phyloP scores from a whole-genome alignment of 2,113 vertebrate species.

The Tricholaema leucomelas region DNA sequence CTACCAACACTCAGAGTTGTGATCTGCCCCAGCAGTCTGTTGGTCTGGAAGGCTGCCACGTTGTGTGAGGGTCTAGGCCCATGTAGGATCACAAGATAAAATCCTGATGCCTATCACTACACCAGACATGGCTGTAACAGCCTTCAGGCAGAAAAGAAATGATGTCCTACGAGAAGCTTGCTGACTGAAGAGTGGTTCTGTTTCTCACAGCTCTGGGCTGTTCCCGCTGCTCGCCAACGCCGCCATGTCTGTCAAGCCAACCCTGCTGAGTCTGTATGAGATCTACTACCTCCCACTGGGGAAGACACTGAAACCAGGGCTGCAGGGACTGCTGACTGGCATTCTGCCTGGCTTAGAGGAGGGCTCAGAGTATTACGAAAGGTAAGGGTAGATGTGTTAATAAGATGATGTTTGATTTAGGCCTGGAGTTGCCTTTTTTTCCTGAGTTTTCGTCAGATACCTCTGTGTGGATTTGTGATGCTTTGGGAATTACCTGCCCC shows the following conservation, averaged over 20 bases:
- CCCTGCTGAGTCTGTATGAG: conserved; percentile 93
- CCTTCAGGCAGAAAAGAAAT: not conserved
- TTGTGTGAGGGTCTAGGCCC: not conserved
- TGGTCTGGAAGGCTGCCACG: not conserved
- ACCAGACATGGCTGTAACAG: not conserved
- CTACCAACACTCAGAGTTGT: not conserved
- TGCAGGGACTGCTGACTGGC: conserved; percentile 94
- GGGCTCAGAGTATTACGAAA: conserved; percentile 97
- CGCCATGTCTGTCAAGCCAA: conserved; percentile 98
- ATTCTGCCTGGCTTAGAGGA: conserved; percentile 96
- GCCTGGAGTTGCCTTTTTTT: not conserved
- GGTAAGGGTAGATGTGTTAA: conserved; percentile 72
- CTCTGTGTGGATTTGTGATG: not conserved
- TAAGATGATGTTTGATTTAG: not conserved
- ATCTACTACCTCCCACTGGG: conserved; percentile 96
- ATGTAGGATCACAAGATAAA: not conserved
- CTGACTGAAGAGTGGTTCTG: not conserved
- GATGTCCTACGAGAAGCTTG: not conserved
- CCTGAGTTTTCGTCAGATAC: not conserved
- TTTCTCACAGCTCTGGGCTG: conserved; percentile 87
- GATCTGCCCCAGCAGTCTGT: not conserved
- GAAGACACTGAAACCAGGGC: conserved; percentile 95
- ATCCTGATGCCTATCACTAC: not conserved
- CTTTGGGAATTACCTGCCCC: too few relatives aligned
- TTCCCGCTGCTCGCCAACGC: conserved; percentile 98